phyloP scores from a whole-genome alignment of 2,888 invertebrate genomes.

The Yponomeuta sedellus region DNA sequence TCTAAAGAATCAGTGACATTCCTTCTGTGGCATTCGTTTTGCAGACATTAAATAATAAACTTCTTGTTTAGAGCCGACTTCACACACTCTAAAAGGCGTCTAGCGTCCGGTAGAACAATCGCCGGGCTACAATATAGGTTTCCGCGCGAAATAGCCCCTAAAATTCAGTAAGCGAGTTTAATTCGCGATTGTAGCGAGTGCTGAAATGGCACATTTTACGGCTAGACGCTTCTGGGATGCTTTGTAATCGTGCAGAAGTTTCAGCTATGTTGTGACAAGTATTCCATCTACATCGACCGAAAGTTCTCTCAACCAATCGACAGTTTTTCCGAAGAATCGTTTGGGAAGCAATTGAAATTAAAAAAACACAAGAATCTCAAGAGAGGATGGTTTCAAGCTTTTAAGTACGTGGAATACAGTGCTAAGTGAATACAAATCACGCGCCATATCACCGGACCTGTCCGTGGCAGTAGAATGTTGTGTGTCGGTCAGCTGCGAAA shows the following conservation, averaged over 20 bases:
- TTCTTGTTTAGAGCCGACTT: constrained; percentile 44
- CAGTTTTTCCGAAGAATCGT: too few species aligned
- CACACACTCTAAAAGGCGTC: constrained; percentile 36
- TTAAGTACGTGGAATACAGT: too few species aligned
- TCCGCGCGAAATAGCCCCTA: constrained; percentile 19
- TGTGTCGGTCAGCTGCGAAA: too few species aligned
- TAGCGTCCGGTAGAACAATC: constrained; percentile 30
- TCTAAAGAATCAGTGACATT: too few species aligned
- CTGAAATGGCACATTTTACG: constrained; percentile 22
- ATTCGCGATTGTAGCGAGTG: constrained; percentile 19
- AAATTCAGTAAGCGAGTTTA: constrained; percentile 23
- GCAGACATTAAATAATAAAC: constrained; percentile 38
- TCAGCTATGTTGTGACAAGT: not conserved
- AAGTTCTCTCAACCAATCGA: too few species aligned
- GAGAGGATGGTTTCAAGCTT: too few species aligned
- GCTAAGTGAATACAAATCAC: too few species aligned
- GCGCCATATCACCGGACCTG: too few species aligned
- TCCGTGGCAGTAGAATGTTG: too few species aligned
- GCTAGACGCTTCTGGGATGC: constrained; percentile 15
- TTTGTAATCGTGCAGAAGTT: not conserved
- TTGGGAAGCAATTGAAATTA: too few species aligned
- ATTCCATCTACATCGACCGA: not conserved
- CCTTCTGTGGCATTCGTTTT: not conserved
- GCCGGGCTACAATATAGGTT: constrained; percentile 19
- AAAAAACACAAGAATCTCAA: too few species aligned